A percentile compares a stretch with the other conserved stretches of the same genome.
These are phyloP conservation scores for Gallinago undulata DNA, from an alignment of 2,113 vertebrate species.

Conservation along the genomic window DNA sequence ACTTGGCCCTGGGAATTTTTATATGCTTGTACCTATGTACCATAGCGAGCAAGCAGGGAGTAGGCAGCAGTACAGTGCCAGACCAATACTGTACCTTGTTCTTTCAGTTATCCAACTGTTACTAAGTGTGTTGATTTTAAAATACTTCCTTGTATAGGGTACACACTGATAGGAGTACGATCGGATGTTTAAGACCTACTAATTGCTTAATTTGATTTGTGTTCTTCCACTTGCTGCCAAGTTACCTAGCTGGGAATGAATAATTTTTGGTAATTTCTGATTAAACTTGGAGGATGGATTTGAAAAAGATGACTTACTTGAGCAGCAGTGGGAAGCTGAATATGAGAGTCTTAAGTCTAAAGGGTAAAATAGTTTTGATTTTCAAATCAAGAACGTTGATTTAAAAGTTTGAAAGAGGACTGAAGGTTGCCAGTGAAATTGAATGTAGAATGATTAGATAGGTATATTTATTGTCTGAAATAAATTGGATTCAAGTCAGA, in stretches of 20 bases:
- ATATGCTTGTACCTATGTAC: background rate
- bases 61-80: background rate
- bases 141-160: background rate
- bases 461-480: background rate
- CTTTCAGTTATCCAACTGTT: background rate
- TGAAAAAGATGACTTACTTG: background rate
- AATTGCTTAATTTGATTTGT: background rate
- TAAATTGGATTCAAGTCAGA: background rate
- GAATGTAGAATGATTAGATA: background rate
- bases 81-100: background rate
- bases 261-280: background rate
- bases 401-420: background rate
- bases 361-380: background rate
- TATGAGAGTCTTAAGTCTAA: background rate
- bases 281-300: background rate
- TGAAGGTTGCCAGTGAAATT: background rate
- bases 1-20: background rate
- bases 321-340: background rate
- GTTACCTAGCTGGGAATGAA: background rate
- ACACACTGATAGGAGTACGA: rapidly evolving
- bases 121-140: background rate
- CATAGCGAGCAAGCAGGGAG: background rate
- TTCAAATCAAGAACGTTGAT: background rate
- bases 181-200: background rate
- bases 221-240: background rate